Base-by-base conservation (phyloP, 2,797 vertebrate genomes). In the Halcyon leucocephala region DNA sequence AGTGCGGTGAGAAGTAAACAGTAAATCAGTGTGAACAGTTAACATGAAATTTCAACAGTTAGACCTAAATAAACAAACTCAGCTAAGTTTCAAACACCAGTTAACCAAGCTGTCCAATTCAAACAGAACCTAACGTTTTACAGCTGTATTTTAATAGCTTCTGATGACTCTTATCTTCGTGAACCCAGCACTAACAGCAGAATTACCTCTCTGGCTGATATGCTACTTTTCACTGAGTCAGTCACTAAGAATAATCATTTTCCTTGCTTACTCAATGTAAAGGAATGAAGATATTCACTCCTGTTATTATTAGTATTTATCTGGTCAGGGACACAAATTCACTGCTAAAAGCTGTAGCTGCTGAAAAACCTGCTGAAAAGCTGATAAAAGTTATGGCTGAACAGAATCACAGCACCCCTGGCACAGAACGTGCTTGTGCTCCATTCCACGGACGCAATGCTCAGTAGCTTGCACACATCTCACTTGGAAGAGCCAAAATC, bases 141-240 rank as follows among this genome's bases (percentile, higher is more conserved):
- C 67, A 95, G 78, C 71, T 86, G 79, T 80, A 89, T 80, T 89
- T 89, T 79, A 93, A 89, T n/a, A 80, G n/a, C 58, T 90, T 89
- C 77, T 82, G 62, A 86, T 64, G 71, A 84, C 44, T 84, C 49
- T 58, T 78, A 69, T 19, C 48, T 54, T 76, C 79, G 71, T 60
- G 44, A 33, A 82, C 21, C n/a, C 0, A 0, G 60, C 66, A 89
- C 39, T 48, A 71, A 55, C 44, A 72, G 66, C 48, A 65, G 79
- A 69, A 81, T 54, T 33, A 76, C 77, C 57, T 84, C 73, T 58
- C 44, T 81, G 54, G 39, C 54, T 57, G 42, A 90, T 64, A 57
- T 0, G 3, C 49, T 76, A 60, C 55, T 91, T 90, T 86, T 79
- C 42, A 76, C 54, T 42, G 16, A 60, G 46, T 42, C 54, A 82